Base-by-base conservation (phyloP, 2,113 vertebrate genomes). In the Dolichotis patagonum region DNA sequence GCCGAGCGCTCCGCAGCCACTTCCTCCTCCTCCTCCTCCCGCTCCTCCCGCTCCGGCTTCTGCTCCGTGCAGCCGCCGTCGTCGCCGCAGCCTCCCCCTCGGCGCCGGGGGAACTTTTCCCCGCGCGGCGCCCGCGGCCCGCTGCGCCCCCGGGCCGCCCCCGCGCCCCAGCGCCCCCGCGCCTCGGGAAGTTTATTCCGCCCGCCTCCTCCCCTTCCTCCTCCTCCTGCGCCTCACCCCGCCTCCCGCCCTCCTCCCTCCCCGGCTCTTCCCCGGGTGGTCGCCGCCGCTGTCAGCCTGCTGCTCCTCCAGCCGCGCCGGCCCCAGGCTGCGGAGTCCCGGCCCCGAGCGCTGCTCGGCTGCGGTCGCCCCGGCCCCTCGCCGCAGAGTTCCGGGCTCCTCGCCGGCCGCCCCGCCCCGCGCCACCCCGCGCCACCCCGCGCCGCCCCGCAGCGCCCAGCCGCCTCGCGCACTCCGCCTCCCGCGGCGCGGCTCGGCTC, bases 1-100 rank as follows among this genome's bases (percentile, higher is more conserved):
- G 97, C 97, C 97, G 97, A 98, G 98, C 96, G 98, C 96, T 93
- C 96, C 97, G 97, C 97, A 97, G 98, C 98, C 98, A 99, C 98
- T 99, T 99, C 98, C 98, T 99, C 97, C 98, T 98, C 97, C 97
- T 85, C 97, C 97, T 91, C 96, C 97, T 90, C 96, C 92, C 92
- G 58, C 97, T 96, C 82, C 78, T 97, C 96, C 94, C 92, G 71
- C 97, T 95, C 95, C 96, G 58, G 94, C 96, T 96, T 82, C 97
- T n/a, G 96, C 90, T 94, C 97, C 78, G 80, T 58, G 83, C 82
- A 17, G 88, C 97, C 91, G 93, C 97, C 96, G 88, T 95, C 95
- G 94, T 90, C 85, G 97, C 91, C 65, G 96, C 92, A 90, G 92
- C 97, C 95, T 58, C 43, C 93, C 91, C 90, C 92, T 92, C 75